Percentiles rank a stretch among this genome's conserved stretches.
Conservation (phyloP, 2,113 vertebrate species). For the Tenrec ecaudatus region DNA sequence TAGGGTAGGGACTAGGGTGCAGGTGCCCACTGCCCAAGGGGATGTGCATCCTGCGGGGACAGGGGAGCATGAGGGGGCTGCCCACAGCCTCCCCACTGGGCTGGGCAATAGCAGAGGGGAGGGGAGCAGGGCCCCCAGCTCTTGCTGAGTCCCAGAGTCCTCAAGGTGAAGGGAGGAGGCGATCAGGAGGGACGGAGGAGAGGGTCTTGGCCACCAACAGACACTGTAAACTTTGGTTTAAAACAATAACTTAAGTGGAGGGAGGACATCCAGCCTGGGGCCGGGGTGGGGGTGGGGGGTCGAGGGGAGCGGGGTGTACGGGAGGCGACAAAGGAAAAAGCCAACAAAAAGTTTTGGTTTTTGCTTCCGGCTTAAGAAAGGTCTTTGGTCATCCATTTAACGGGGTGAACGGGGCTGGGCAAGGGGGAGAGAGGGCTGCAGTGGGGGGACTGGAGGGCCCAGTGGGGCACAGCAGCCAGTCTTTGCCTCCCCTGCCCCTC, state of each 20-base stretch:
- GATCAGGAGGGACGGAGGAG: slow-evolving; percentile 11
- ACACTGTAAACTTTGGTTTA: slow-evolving; percentile 86
- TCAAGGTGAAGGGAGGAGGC: slow-evolving; percentile 1
- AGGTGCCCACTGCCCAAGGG: not conserved
- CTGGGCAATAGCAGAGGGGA: not conserved
- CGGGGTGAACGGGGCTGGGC: not conserved
- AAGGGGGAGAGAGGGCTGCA: not conserved
- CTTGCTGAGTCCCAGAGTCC: slow-evolving; percentile 53
- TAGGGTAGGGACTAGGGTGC: slow-evolving; percentile 7
- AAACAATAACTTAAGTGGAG: slow-evolving; percentile 85
- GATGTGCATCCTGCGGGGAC: not conserved
- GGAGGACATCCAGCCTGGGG: slow-evolving; percentile 70
- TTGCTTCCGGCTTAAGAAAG: slow-evolving; percentile 84
- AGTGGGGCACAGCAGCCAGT: not conserved
- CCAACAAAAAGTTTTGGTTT: slow-evolving; percentile 80
- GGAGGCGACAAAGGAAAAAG: slow-evolving; percentile 78
- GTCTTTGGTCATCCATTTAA: slow-evolving; percentile 84
- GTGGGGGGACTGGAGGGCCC: not conserved
- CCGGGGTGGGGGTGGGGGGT: not conserved
- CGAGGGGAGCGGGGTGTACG: not conserved
- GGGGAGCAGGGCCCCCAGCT: slow-evolving; percentile 23
- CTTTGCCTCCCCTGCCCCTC: not conserved
- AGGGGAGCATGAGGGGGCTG: not conserved
- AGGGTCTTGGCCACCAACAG: slow-evolving; percentile 75
- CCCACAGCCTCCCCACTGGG: not conserved